Evolutionary conservation across 2,797 vertebrate genomes (phyloP), one percentile per base, ranked within the genome.

Genomic region (Xiphorhynchus erythropygius): DNA sequence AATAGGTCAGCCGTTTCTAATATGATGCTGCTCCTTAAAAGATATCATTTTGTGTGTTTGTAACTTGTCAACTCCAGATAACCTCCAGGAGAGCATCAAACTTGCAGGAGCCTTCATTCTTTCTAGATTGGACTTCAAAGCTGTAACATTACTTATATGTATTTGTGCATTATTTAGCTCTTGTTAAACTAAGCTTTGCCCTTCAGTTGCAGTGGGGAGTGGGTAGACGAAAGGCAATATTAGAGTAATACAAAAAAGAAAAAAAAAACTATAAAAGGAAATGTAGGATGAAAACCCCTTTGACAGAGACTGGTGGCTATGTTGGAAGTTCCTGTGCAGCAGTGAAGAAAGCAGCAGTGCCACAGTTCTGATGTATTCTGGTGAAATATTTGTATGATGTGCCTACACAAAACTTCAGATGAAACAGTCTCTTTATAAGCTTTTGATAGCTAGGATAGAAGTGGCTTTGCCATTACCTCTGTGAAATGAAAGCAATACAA

Each of bases 391-490:
- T 95, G 95, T 96, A 86, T 11, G 3, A 86, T 62, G 69, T 93
- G 91, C 93, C 96, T 93, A 64, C 92, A 87, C 91, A 94, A 93
- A 97, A 84, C 89, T 97, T 87, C 73, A 96, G 76, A 95, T 92
- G 84, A 95, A 97, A 90, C 50, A 59, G 57, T 42, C 91, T 88
- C 73, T 89, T 94, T 93, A 94, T 59, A 90, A 89, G 95, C 94
- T 96, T 96, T 96, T 96, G 91, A 95, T 94, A 95, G 76, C 71
- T 52, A 73, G 68, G 63, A 82, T 77, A 91, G 64, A 96, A 94
- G 76, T 69, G 90, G 93, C 92, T 97, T 97, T 86, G 79, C 92
- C 89, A 95, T 96, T 96, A 94, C 89, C 86, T 94, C 89, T 90
- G 47, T 84, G 87, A 96, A 96, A 96, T 94, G 86, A 97, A 96